Evolutionary conservation across 2,113 vertebrate genomes (phyloP).

Genomic region (Anarrhichthys ocellatus): DNA sequence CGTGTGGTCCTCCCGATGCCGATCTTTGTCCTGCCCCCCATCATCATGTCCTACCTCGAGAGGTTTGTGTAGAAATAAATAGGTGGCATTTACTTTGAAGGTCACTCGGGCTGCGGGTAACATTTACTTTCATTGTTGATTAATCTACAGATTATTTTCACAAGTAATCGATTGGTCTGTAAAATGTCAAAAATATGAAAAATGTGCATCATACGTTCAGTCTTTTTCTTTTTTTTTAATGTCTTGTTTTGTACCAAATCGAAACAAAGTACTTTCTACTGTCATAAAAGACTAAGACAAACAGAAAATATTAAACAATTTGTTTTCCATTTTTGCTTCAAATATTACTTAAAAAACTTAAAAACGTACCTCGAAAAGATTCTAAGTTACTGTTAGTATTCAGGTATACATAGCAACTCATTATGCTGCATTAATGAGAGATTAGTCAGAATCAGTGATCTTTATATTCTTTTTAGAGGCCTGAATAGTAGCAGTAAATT

Average conservation of each 20-base stretch:
- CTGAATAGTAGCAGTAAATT: neutral
- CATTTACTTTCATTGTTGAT: neutral
- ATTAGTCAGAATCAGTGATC: neutral
- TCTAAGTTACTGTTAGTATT: neutral
- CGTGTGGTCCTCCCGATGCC: constrained; percentile 97
- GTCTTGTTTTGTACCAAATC: neutral
- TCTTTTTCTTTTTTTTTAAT: neutral
- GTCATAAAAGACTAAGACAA: neutral
- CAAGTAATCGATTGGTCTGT: neutral
- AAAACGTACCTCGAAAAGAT: neutral
- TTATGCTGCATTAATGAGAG: neutral
- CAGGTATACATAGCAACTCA: neutral
- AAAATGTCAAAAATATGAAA: neutral
- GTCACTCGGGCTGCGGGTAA: neutral
- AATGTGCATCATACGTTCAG: neutral
- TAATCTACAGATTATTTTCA: neutral
- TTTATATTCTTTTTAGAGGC: neutral
- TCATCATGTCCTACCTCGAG: constrained; percentile 97
- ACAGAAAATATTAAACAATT: neutral
- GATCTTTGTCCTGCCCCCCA: constrained; percentile 96
- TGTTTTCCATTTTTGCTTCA: neutral
- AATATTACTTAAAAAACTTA: neutral
- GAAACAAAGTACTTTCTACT: neutral
- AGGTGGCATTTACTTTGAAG: neutral
- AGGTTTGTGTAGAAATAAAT: constrained; percentile 84